Conservation (phyloP, 37 sponge, comb jelly and placozoan genomes). For the Lycopodina hypogea region DNA sequence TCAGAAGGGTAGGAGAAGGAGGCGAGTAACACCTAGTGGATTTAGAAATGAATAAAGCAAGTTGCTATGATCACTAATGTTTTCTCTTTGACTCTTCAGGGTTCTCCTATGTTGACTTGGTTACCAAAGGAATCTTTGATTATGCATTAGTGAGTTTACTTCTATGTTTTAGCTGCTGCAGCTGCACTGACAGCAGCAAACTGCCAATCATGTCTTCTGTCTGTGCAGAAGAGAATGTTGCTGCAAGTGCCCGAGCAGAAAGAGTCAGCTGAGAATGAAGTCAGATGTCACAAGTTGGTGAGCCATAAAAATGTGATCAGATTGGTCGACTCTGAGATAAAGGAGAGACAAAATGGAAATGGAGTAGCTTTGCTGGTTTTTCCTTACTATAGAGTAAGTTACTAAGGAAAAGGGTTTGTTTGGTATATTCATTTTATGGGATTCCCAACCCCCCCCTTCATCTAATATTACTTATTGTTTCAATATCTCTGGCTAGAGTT, state of each 20-base stretch:
- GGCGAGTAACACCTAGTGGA: slow-evolving; percentile 23
- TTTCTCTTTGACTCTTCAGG: slow-evolving; percentile 19
- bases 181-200: too few relatives aligned
- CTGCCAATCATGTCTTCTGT: too few relatives aligned
- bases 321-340: slow-evolving; percentile 55
- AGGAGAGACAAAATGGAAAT: background rate
- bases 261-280: slow-evolving; percentile 62
- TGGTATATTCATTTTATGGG: too few relatives aligned
- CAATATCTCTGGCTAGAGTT: too few relatives aligned
- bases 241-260: slow-evolving; percentile 79
- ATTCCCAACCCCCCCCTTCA: too few relatives aligned
- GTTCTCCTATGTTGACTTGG: slow-evolving; percentile 84
- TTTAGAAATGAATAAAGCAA: background rate
- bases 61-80: background rate
- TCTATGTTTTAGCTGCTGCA: background rate
- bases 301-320: slow-evolving; percentile 50
- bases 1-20: slow-evolving; percentile 81
- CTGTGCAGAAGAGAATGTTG: slow-evolving; percentile 65
- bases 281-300: slow-evolving; percentile 46
- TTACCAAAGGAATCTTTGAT: slow-evolving; percentile 30
- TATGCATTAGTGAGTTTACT: slow-evolving; percentile 67
- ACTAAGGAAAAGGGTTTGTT: too few relatives aligned
- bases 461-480: too few relatives aligned
- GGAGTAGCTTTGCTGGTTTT: slow-evolving; percentile 67
- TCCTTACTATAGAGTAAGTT: slow-evolving; percentile 66